These are phyloP conservation scores for Haemorhous mexicanus DNA, from an alignment of 2,113 vertebrate species.

Conservation along the genomic window DNA sequence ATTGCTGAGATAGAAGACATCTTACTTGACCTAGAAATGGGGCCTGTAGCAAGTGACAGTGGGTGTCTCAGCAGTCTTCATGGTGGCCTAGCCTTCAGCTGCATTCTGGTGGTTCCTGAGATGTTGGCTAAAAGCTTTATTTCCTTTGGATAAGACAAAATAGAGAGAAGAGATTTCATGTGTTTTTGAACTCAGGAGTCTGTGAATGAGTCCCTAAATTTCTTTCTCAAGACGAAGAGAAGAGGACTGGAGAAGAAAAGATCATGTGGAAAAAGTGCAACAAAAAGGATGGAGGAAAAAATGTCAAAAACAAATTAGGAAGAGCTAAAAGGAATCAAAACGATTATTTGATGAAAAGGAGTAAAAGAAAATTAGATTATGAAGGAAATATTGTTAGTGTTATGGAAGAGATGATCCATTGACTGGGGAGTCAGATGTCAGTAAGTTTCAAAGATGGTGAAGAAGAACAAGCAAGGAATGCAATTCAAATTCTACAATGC, in stretches of 20 bases:
- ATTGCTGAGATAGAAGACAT: background rate
- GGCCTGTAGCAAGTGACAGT: background rate
- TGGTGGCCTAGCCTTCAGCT: background rate
- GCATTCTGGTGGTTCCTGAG: background rate
- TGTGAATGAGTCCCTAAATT: background rate
- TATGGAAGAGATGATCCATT: background rate
- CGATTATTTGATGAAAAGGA: background rate
- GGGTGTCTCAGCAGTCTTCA: background rate
- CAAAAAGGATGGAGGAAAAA: background rate
- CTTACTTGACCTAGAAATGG: background rate
- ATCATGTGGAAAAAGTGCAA: background rate
- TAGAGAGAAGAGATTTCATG: background rate
- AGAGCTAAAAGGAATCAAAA: background rate
- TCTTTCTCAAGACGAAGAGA: background rate
- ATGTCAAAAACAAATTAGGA: background rate
- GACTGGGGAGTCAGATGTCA: background rate
- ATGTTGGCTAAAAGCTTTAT: background rate
- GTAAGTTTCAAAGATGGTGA: background rate
- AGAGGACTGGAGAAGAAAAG: background rate
- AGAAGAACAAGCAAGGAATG: background rate
- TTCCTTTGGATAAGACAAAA: background rate
- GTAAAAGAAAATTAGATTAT: background rate
- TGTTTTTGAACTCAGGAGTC: background rate
- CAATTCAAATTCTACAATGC: background rate
- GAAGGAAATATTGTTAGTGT: background rate